Evolutionary conservation across 2,888 invertebrate genomes (phyloP), one percentile per base, ranked within the genome.

Genomic region (Hirtodrosophila duncani): DNA sequence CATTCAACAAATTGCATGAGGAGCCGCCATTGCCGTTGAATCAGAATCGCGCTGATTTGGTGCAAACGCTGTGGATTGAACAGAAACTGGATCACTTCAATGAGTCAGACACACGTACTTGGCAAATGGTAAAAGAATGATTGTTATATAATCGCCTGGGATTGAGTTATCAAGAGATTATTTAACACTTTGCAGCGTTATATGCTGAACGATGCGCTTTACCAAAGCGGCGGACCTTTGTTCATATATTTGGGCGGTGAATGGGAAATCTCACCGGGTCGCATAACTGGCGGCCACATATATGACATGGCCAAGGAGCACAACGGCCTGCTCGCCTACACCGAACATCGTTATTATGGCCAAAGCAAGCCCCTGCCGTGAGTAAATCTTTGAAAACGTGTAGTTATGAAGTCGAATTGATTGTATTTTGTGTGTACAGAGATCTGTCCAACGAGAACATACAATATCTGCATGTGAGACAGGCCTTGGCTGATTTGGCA

Each of bases 271-370:
- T 85, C 87, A 0, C 81, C 89, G 0, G 88, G 88, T 3, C 91
- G 89, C 88, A 84, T 92, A 67, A 82, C 80, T 17, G 83, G 75
- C 0, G 94, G 94, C 1, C 88, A 91, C 45, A 90, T 92, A 63
- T 88, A 89, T 49, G 89, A 91, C 33, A 86, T 92, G 81, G 92
- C 91, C 0, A 69, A 83, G 38, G 77, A 86, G 13, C 88, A 91
- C 58, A 86, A 88, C 1, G 94, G 92, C 0, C 89, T 90, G 3
- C 86, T 93, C 72, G 92, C 92, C 80, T 91, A 92, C 64, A 91
- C 94, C 0, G 96, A 96, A 81, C 95, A 96, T 84, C 89, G 95
- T 64, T 96, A 90, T 83, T 96, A 95, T 79, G 95, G 95, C 1
- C 75, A 89, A 43, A 94, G 93, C 60, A 89, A 88, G 53, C 95